Conservation (phyloP, 2,888 invertebrate species). For the Sialis fuliginosa region DNA sequence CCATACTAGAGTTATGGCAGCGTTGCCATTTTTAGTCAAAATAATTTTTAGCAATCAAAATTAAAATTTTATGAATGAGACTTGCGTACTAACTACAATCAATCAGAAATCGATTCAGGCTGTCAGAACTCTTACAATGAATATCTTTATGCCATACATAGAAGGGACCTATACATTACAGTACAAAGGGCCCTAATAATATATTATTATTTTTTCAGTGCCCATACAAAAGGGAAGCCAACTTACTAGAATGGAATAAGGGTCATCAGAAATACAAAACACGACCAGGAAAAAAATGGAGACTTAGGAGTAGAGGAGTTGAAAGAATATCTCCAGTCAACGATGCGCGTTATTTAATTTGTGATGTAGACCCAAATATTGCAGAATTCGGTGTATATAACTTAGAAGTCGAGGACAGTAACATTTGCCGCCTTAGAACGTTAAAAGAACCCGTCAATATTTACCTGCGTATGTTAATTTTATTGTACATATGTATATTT, state of each 20-base stretch:
- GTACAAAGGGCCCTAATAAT: too few species aligned
- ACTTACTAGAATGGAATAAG: conserved; percentile 1
- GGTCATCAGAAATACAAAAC: conserved; percentile 7
- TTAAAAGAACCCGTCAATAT: conserved; percentile 48
- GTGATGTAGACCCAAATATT: conserved; percentile 36
- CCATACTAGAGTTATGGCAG: too few species aligned
- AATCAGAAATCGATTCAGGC: too few species aligned
- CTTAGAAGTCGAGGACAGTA: conserved; percentile 30
- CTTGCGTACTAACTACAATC: too few species aligned
- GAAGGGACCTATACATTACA: too few species aligned
- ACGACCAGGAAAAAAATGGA: conserved; percentile 8
- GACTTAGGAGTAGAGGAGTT: conserved; percentile 7
- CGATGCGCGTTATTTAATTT: conserved; percentile 29
- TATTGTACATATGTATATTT: neutral
- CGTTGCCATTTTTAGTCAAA: too few species aligned
- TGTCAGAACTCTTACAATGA: too few species aligned
- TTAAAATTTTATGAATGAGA: too few species aligned
- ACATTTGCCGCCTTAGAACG: conserved; percentile 34
- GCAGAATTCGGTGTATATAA: conserved; percentile 60
- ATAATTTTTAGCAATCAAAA: too few species aligned
- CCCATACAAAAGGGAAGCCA: conserved; percentile 10
- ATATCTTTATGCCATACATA: too few species aligned
- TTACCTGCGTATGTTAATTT: conserved; percentile 42
- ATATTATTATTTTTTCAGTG: conserved; percentile 11
- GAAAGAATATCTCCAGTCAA: conserved; percentile 6